A percentile compares a stretch with the other conserved stretches of the same genome.
These are phyloP conservation scores for Heliocidaris tuberculata DNA, from an alignment of 35 echinoderm and acorn worm genomes.

Conservation along the genomic window DNA sequence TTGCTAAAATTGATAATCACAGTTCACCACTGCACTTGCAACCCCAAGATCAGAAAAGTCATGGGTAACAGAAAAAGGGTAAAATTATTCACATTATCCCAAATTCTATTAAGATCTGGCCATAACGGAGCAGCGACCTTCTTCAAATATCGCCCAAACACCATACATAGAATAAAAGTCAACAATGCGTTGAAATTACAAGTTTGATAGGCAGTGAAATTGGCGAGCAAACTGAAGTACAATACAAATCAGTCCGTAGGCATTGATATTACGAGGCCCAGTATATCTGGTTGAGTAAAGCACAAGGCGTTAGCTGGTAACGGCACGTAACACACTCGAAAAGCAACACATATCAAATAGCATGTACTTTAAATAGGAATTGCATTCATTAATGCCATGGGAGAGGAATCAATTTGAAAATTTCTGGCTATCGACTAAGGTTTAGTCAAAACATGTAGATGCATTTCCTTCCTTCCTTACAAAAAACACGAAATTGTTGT, in stretches of 20 bases:
- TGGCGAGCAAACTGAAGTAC: background rate
- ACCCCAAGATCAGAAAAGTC: background rate
- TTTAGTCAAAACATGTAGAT: background rate
- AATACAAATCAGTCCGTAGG: background rate
- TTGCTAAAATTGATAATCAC: no score
- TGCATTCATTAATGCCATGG: background rate
- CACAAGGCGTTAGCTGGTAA: background rate
- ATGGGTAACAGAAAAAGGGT: background rate
- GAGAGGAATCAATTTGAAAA: background rate
- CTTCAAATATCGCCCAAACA: background rate
- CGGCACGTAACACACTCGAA: constrained; percentile 7
- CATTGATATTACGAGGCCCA: background rate
- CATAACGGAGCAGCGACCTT: background rate
- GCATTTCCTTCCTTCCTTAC: background rate
- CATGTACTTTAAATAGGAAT: background rate
- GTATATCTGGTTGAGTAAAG: background rate
- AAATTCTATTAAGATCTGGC: background rate
- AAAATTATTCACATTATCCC: background rate
- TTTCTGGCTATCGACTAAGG: background rate
- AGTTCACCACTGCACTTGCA: no score
- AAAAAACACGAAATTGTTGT: background rate
- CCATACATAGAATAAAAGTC: background rate
- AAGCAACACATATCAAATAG: background rate
- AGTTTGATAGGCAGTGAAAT: background rate
- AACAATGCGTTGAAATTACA: background rate